phyloP scores from a whole-genome alignment of 2,797 vertebrate species.

The Rhinichthys osculus region DNA sequence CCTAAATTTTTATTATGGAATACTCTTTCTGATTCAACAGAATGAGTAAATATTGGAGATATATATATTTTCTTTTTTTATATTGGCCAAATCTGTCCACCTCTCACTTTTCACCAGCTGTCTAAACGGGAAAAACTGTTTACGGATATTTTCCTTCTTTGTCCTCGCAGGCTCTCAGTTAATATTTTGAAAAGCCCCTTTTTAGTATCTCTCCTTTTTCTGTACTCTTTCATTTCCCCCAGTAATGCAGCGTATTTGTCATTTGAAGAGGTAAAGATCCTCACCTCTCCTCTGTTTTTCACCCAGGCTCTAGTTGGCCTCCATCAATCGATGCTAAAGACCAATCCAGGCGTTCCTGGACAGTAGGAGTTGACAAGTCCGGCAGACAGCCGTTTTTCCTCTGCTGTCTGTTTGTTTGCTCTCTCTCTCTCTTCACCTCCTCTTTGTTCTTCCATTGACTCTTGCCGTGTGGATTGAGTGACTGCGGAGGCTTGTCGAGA shows the following conservation, averaged over 20 bases:
- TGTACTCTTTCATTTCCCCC: not conserved
- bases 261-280: constrained; percentile 12
- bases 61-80: not conserved
- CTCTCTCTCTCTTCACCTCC: constrained; percentile 44
- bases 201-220: not conserved
- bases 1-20: no score
- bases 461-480: constrained; percentile 36
- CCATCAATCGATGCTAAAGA: constrained; percentile 45
- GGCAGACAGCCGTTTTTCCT: constrained; percentile 23
- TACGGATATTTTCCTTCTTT: not conserved
- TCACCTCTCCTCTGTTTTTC: constrained; percentile 7
- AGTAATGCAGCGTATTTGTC: not conserved
- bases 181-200: not conserved
- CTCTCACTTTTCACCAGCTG: not conserved
- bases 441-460: constrained; percentile 34
- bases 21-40: no score
- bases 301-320: constrained; percentile 17
- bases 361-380: constrained; percentile 35
- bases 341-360: constrained; percentile 45
- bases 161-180: not conserved
- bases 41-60: no score
- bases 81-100: not conserved
- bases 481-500: constrained; percentile 38
- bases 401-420: constrained; percentile 44
- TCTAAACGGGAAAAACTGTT: not conserved